A percentile compares a stretch with the other conserved stretches of the same genome.
Conservation (phyloP, 2,797 vertebrate species). For the Microhierax caerulescens region DNA sequence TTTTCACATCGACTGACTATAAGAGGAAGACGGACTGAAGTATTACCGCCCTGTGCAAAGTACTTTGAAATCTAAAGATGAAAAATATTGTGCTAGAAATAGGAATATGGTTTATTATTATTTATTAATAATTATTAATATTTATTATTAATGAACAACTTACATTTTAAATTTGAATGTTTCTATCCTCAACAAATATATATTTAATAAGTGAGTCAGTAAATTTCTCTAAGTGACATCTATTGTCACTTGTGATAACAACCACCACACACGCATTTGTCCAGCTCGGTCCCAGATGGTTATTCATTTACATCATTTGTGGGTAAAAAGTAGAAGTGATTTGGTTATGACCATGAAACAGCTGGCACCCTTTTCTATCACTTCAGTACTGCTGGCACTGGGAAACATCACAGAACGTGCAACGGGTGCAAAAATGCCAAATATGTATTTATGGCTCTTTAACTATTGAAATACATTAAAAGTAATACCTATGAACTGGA, state of each 20-base stretch:
- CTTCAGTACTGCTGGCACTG: neutral
- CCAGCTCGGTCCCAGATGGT: neutral
- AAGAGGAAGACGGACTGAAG: neutral
- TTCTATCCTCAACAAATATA: neutral
- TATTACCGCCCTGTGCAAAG: neutral
- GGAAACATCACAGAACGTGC: neutral
- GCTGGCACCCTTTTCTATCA: neutral
- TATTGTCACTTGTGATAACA: neutral
- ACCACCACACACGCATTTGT: neutral
- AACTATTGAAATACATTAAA: neutral
- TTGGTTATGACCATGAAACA: neutral
- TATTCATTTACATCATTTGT: neutral
- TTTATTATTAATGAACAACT: neutral
- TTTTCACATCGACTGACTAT: neutral
- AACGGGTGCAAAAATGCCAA: rapidly evolving
- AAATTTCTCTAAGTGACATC: neutral
- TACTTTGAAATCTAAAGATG: neutral
- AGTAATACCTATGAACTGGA: neutral
- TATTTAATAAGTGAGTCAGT: neutral
- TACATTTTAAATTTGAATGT: neutral
- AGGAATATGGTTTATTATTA: neutral
- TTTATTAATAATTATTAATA: neutral
- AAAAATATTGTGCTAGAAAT: neutral
- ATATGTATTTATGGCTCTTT: neutral
- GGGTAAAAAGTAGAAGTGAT: neutral